Evolutionary conservation across 2,888 invertebrate species (phyloP).

Genomic region (Actias luna): DNA sequence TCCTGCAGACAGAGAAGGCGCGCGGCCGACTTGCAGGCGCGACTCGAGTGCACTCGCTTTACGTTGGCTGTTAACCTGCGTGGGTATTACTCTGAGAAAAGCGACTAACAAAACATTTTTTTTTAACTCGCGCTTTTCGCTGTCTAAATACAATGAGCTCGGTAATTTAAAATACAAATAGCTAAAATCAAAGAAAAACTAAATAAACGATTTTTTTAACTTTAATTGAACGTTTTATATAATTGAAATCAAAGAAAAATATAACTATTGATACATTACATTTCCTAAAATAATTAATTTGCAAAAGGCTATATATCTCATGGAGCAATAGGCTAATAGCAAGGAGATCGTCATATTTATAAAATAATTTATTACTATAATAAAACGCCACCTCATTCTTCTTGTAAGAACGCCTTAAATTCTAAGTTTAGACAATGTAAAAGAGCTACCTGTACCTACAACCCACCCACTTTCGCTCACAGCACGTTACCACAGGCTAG

Average conservation of each 20-base stretch:
- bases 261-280: background rate
- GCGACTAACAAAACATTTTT: background rate
- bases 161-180: background rate
- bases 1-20: constrained; percentile 45
- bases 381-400: constrained; percentile 21
- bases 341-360: background rate
- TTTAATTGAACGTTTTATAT: no score
- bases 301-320: background rate
- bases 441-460: constrained; percentile 55
- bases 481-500: constrained; percentile 59
- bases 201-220: background rate
- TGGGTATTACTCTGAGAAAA: constrained; percentile 22
- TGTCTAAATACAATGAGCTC: background rate
- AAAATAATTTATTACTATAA: background rate
- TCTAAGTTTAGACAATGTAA: constrained; percentile 49
- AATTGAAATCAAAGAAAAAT: no score
- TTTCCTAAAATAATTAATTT: background rate
- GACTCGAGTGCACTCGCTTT: constrained; percentile 42
- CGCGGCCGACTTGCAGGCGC: constrained; percentile 33
- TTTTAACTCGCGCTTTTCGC: background rate
- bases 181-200: background rate
- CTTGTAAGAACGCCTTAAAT: constrained; percentile 28
- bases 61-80: constrained; percentile 34
- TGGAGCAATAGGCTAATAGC: background rate
- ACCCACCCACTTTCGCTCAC: constrained; percentile 58